Conservation (phyloP, 2,888 invertebrate genomes). For the Melanostoma mellinum region DNA sequence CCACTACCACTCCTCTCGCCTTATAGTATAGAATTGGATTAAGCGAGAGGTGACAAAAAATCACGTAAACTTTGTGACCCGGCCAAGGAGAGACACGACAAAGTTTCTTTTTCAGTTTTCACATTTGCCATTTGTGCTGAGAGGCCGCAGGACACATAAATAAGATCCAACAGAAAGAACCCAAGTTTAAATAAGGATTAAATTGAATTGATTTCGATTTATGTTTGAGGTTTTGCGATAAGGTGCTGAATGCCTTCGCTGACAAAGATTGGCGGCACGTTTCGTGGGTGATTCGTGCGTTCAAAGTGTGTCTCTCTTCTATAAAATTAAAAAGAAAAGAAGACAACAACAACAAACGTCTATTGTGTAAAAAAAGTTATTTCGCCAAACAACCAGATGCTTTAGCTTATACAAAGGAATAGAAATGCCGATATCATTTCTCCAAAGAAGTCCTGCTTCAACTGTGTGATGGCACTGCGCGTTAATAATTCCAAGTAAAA, state of each 20-base stretch:
- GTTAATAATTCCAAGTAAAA: conserved; percentile 58
- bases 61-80: conserved; percentile 49
- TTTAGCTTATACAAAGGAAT: conserved; percentile 54
- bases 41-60: conserved; percentile 61
- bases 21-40: conserved; percentile 49
- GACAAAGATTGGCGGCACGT: conserved; percentile 35
- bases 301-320: not conserved
- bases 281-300: conserved; percentile 64
- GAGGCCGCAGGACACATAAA: conserved; percentile 45
- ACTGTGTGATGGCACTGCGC: conserved; percentile 39
- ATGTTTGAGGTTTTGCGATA: conserved; percentile 59
- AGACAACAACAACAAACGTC: conserved; percentile 35
- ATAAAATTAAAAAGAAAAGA: no score
- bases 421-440: conserved; percentile 22
- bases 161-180: conserved; percentile 38
- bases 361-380: conserved; percentile 48
- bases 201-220: conserved; percentile 71
- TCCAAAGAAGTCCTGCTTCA: conserved; percentile 19
- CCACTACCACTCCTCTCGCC: conserved; percentile 10
- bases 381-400: conserved; percentile 52
- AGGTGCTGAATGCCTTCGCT: conserved; percentile 1
- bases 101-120: conserved; percentile 43
- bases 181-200: conserved; percentile 67
- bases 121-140: conserved; percentile 36
- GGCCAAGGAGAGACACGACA: conserved; percentile 32